Percentiles rank a stretch among this genome's conserved stretches.
Conservation (phyloP, 2,113 vertebrate genomes). For the Craseonycteris thonglongyai region DNA sequence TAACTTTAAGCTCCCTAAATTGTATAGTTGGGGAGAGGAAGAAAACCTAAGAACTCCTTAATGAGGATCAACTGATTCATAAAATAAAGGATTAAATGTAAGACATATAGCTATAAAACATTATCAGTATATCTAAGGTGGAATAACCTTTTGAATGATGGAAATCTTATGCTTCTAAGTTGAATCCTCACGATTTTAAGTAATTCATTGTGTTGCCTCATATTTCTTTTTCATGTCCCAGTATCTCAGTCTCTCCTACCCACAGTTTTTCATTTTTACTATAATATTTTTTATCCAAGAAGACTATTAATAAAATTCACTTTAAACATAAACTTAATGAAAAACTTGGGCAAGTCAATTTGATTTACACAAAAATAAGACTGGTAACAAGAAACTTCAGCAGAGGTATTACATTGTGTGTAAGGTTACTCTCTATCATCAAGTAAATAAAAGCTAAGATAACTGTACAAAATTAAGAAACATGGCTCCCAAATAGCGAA, state of each 20-base stretch:
- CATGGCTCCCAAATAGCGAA: neutral
- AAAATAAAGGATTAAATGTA: neutral
- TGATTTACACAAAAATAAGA: constrained; percentile 12
- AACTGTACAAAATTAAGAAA: neutral
- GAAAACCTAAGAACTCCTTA: neutral
- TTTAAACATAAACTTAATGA: neutral
- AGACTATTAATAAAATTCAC: neutral
- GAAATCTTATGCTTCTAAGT: neutral
- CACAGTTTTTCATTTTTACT: neutral
- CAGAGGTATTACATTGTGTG: neutral
- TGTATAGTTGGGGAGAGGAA: neutral
- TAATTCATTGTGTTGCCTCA: neutral
- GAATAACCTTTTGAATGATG: neutral
- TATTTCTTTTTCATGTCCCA: neutral
- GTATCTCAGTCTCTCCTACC: neutral
- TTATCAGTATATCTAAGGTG: neutral
- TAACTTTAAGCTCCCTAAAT: neutral
- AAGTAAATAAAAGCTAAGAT: neutral
- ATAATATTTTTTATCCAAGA: neutral
- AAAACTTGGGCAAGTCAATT: neutral
- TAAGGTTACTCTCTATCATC: neutral
- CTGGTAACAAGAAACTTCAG: neutral
- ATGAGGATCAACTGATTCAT: neutral
- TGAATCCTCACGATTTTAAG: neutral
- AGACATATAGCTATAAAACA: neutral